These are phyloP conservation scores for Lagorchestes hirsutus DNA, from an alignment of 2,797 vertebrate genomes.

Conservation along the genomic window DNA sequence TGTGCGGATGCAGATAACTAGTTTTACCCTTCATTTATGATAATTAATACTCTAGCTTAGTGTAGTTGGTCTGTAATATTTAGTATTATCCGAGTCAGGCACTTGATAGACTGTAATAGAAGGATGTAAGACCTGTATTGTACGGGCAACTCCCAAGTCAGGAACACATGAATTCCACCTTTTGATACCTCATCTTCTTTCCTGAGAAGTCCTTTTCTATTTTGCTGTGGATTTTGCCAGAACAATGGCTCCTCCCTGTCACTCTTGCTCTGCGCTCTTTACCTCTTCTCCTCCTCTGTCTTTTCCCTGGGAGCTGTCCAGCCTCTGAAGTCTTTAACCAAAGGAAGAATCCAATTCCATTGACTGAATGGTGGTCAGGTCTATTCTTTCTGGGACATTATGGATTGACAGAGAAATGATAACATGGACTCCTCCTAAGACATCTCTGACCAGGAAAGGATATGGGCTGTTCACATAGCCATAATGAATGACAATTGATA, in stretches of 20 bases:
- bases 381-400: background rate
- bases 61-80: background rate
- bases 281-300: too few species aligned
- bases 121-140: background rate
- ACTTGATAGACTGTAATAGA: background rate
- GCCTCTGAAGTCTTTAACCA: background rate
- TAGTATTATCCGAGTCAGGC: background rate
- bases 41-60: background rate
- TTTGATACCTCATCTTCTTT: background rate
- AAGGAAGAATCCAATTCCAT: background rate
- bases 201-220: background rate
- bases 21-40: background rate
- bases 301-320: background rate
- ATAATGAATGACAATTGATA: background rate
- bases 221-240: background rate
- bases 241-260: background rate
- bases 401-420: background rate
- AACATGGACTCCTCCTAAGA: background rate
- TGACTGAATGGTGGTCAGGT: background rate
- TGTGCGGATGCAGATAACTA: background rate
- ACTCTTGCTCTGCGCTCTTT: background rate
- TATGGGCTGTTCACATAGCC: background rate
- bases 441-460: background rate
- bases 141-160: background rate
- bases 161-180: background rate